These are phyloP conservation scores for Echinometra lucunter DNA, from an alignment of 53 echinoderm and acorn worm species.

Conservation along the genomic window DNA sequence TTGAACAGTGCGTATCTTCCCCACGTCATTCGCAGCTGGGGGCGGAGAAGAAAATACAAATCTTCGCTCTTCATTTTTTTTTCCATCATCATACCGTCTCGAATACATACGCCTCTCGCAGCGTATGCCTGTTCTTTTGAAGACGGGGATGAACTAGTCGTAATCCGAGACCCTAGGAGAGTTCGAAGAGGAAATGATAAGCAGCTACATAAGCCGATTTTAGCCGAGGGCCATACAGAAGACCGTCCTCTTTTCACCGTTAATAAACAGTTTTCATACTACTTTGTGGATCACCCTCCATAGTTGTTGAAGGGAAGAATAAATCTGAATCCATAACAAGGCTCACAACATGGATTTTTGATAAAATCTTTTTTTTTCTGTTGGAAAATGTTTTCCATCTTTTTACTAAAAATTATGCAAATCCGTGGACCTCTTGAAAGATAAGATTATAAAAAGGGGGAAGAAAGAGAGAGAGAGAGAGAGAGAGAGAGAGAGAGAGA, in stretches of 20 bases:
- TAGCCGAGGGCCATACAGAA: neutral
- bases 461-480: no score
- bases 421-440: no score
- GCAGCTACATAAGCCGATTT: neutral
- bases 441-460: no score
- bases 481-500: no score
- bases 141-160: constrained; percentile 3
- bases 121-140: neutral
- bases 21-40: constrained; percentile 21
- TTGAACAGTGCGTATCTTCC: neutral
- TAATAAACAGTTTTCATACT: neutral
- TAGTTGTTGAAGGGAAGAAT: no score
- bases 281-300: neutral
- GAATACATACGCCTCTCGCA: neutral
- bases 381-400: no score
- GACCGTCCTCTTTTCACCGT: neutral
- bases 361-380: no score
- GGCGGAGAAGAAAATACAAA: neutral
- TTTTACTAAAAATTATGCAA: no score
- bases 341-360: no score
- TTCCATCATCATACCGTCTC: neutral
- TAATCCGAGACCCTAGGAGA: constrained; percentile 25
- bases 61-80: neutral
- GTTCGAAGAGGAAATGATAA: neutral
- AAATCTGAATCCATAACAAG: no score